These are phyloP conservation scores for Calameuta idolon DNA, from an alignment of 2,888 invertebrate species.

Conservation along the genomic window DNA sequence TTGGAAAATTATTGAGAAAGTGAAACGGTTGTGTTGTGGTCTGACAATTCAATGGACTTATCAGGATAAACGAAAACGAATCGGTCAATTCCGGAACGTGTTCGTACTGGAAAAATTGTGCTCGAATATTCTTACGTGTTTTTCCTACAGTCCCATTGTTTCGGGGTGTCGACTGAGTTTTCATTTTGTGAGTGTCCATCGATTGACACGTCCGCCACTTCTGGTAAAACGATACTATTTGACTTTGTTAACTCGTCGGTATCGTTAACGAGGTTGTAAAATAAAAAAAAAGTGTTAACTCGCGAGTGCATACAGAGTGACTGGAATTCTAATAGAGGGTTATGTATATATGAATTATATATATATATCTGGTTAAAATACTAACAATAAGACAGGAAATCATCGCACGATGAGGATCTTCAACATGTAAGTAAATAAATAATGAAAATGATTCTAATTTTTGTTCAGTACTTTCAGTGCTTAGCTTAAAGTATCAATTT, in stretches of 20 bases:
- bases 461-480: neutral
- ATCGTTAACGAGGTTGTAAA: neutral
- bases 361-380: neutral
- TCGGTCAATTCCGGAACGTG: neutral
- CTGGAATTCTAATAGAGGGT: neutral
- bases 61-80: neutral
- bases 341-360: neutral
- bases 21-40: neutral
- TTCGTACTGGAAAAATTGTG: neutral
- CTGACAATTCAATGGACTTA: neutral
- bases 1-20: neutral
- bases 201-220: neutral
- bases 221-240: neutral
- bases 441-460: neutral
- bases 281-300: neutral
- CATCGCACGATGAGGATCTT: neutral
- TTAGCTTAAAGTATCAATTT: neutral
- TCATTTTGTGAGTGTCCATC: neutral
- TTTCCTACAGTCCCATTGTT: neutral
- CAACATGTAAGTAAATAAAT: neutral
- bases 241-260: neutral
- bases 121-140: neutral
- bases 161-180: neutral
- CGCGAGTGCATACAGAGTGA: neutral
- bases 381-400: neutral